These are phyloP conservation scores for Clepsis dumicolana DNA, from an alignment of 2,888 invertebrate genomes.

Conservation along the genomic window DNA sequence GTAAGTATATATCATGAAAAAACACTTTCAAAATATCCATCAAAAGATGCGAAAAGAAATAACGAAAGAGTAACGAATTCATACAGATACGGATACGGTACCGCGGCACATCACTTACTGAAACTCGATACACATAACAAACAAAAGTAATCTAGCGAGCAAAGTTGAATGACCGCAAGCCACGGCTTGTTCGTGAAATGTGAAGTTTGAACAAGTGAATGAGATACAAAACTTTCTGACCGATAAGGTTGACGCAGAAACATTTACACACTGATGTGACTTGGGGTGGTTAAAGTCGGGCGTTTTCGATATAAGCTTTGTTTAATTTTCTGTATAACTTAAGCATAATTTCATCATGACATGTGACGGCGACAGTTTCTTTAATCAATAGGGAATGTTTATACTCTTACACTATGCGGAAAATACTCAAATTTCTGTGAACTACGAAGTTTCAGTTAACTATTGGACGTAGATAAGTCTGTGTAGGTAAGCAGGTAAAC, in stretches of 20 bases:
- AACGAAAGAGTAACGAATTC: no score
- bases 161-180: constrained; percentile 14
- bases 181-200: neutral
- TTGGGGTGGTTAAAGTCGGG: neutral
- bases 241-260: neutral
- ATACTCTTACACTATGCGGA: no score
- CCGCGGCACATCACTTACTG: neutral
- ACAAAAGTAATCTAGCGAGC: constrained; percentile 16
- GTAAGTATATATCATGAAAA: no score
- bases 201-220: constrained; percentile 6
- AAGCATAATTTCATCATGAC: neutral
- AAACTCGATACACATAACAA: constrained; percentile 17
- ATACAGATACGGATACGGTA: no score
- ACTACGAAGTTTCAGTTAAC: neutral
- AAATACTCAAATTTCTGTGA: neutral
- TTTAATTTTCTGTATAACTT: neutral
- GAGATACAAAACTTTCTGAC: constrained; percentile 9
- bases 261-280: neutral
- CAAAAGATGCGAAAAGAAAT: no score
- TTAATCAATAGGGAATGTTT: no score
- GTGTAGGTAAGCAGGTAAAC: no score
- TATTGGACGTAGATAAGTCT: no score
- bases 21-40: no score
- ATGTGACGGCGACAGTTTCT: no score
- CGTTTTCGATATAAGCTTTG: neutral